Evolutionary conservation across 2,113 vertebrate genomes (phyloP), one percentile per base, ranked within the genome.

Genomic region (Gopherus flavomarginatus): DNA sequence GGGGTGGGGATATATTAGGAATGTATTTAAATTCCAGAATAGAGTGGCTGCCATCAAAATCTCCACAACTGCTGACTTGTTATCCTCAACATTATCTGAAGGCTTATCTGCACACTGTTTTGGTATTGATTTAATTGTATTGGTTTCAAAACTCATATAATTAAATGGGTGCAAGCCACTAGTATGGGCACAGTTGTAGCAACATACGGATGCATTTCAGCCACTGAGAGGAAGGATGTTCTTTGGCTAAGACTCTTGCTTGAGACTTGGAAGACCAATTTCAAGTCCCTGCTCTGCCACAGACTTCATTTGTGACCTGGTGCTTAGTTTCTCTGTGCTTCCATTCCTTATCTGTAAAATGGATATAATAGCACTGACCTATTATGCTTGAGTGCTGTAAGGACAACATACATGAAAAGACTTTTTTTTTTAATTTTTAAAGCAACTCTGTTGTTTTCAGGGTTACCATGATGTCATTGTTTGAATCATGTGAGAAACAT

Each of bases 21-120:
- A 95, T 65, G 8, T 83, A 27, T 79, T 85, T 86, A 88, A 94
- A 93, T 90, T 95, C 62, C 86, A 93, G 78, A 94, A 26, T 89
- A 77, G 29, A 83, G 44, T 69, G 38, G 49, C 19, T 44, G 83
- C 3, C 86, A 69, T 96, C 87, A 94, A 81, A 90, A 87, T 89
- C 26, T 91, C 42, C 50, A 29, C 35, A 82, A 85, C 52, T 91
- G 79, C 12, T 90, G 86, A 82, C 49, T 54, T 81, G 82, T 89
- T 95, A 53, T 77, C 29, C 81, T 85, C 75, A 24, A 42, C n/a
- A 59, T 93, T 95, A 90, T 91, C 65, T 91, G 92, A 75, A 93
- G 27, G 5, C 22, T 79, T 90, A 21, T 87, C 83, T 89, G 95
- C 69, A 35, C 1, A 54, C 14, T 94, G n/a, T 10, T 5, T 83